These are phyloP conservation scores for Melangyna quadrimaculata DNA, from an alignment of 2,888 invertebrate species.

Conservation along the genomic window DNA sequence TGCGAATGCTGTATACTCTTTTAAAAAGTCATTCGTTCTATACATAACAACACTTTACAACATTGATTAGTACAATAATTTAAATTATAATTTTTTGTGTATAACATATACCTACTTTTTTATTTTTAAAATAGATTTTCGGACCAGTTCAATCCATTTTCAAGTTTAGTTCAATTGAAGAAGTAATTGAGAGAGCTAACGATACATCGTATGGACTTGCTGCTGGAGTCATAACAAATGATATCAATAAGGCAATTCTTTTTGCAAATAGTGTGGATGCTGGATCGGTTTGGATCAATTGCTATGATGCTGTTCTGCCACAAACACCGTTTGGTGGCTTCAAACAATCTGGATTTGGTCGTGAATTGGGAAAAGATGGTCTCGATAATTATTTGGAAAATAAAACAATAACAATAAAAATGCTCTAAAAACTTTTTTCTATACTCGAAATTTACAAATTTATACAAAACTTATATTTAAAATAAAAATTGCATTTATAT, in stretches of 20 bases:
- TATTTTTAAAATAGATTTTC: slow-evolving; percentile 85
- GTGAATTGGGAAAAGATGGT: slow-evolving; percentile 91
- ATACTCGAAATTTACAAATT: not conserved
- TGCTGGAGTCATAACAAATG: slow-evolving; percentile 90
- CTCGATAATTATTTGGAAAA: slow-evolving; percentile 89
- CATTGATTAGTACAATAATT: too few relatives aligned
- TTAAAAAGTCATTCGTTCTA: too few relatives aligned
- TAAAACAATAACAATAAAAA: slow-evolving; percentile 87
- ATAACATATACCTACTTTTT: too few relatives aligned
- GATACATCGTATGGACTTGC: slow-evolving; percentile 90
- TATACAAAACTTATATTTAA: not conserved
- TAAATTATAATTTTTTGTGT: too few relatives aligned
- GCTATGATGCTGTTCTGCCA: slow-evolving; percentile 81
- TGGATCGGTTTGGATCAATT: slow-evolving; percentile 89
- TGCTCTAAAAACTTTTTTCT: slow-evolving; percentile 72
- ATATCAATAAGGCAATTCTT: slow-evolving; percentile 88
- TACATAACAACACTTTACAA: too few relatives aligned
- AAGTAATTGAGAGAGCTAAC: slow-evolving; percentile 92
- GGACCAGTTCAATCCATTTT: slow-evolving; percentile 94
- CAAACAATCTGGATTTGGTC: slow-evolving; percentile 92
- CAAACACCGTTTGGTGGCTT: slow-evolving; percentile 95
- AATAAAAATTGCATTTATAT: not conserved
- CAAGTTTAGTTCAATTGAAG: slow-evolving; percentile 87
- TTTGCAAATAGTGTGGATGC: slow-evolving; percentile 89
- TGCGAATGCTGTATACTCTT: too few relatives aligned